Evolutionary conservation across 2,888 invertebrate species (phyloP), one percentile per base, ranked within the genome.

Genomic region (Ganaspis brasiliensis): DNA sequence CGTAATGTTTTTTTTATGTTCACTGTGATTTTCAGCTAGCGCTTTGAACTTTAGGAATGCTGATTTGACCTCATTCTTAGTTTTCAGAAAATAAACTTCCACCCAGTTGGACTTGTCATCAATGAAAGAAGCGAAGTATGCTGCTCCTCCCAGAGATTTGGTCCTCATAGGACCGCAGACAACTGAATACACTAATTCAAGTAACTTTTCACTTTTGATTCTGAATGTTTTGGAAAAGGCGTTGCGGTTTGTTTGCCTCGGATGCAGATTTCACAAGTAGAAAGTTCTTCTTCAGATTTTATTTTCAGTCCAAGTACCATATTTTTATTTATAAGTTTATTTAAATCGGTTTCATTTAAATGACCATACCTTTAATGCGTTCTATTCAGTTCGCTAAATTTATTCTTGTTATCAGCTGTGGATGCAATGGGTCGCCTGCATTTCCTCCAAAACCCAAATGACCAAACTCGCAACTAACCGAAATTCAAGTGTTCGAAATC

Each of bases 161-260:
- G n/a, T n/a, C n/a, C n/a, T n/a, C 75, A 61, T 61, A 8, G 61
- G 61, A 3, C 61, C 61, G 12, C 79, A 80, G 37, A 81, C 72
- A 55, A 80, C 81, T 10, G 79, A 40, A 72, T 81, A 79, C 10
- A 81, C 40, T 19, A 81, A n/a, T 2, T 61, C 79, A 2, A 80
- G 40, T 8, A 67, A 10, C 16, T 72, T 52, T 10, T 57, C 61
- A 45, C 59, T 12, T 56, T 55, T n/a, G 61, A 40, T 10, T 2
- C 2, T 14, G 72, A 49, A 14, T 14, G 2, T 57, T 78, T 16
- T 12, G n/a, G n/a, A 52, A 78, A 77, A 3, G 75, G 75, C 40
- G 52, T 59, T 8, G 35, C 56, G 59, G 40, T 49, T 26, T 74
- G 70, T 35, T 79, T 78, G 16, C 67, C 72, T 49, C 26, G 26